Evolutionary conservation across 2,888 invertebrate genomes (phyloP).

Genomic region (Suillia variegata): DNA sequence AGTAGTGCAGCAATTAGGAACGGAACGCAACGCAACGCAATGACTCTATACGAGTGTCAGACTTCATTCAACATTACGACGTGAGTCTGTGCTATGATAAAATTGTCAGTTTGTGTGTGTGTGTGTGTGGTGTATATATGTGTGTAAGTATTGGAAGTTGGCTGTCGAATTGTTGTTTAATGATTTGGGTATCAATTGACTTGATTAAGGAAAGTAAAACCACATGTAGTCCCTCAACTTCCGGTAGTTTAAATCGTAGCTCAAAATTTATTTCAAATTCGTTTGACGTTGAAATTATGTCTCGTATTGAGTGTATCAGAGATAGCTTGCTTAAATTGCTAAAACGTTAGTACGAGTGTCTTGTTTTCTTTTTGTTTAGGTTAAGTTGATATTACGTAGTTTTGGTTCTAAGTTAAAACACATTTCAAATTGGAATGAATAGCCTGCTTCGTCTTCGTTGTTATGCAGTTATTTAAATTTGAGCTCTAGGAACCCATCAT

Average conservation of each 20-base stretch:
- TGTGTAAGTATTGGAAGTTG: too few relatives aligned
- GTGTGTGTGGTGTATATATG: not conserved
- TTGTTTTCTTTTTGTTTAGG: not conserved
- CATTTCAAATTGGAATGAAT: constrained; percentile 31
- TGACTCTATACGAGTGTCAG: too few relatives aligned
- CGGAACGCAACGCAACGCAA: not conserved
- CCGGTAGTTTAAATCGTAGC: constrained; percentile 22
- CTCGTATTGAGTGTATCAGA: constrained; percentile 5
- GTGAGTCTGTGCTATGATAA: too few relatives aligned
- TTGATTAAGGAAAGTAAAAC: constrained; percentile 29
- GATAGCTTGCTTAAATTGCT: not conserved
- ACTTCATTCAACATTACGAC: too few relatives aligned
- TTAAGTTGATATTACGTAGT: not conserved
- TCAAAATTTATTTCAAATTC: constrained; percentile 21
- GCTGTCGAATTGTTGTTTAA: constrained; percentile 21
- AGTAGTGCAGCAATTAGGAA: not conserved
- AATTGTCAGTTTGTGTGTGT: constrained; percentile 3
- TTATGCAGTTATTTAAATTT: constrained; percentile 4
- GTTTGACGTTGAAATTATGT: not conserved
- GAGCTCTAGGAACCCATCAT: constrained; percentile 65
- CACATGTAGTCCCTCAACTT: constrained; percentile 46
- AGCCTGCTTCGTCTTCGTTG: constrained; percentile 16
- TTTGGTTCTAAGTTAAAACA: not conserved
- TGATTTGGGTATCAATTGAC: constrained; percentile 11
- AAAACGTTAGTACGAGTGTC: not conserved